These are phyloP conservation scores for Stichodactyla mertensii DNA, from an alignment of 64 coral and sea anemone species.

Conservation along the genomic window DNA sequence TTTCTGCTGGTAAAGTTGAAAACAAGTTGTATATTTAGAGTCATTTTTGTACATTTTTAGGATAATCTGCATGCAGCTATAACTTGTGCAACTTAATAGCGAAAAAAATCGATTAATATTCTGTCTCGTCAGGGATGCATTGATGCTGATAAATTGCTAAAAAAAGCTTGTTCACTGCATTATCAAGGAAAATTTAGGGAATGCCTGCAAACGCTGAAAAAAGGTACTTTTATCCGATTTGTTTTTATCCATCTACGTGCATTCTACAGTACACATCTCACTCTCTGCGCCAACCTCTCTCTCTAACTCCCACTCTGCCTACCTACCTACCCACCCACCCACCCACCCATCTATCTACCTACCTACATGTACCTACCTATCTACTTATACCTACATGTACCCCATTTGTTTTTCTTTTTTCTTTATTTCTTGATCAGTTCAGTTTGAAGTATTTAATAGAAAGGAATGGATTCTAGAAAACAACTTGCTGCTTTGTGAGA, in stretches of 20 bases:
- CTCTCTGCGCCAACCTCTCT: too few relatives aligned
- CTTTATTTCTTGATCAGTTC: conserved; percentile 51
- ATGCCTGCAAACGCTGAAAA: not conserved
- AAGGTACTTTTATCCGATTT: not conserved
- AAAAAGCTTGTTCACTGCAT: not conserved
- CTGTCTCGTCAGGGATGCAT: not conserved
- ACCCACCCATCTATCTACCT: too few relatives aligned
- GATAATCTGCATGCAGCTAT: not conserved
- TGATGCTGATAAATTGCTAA: not conserved
- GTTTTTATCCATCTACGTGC: too few relatives aligned
- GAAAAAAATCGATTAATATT: not conserved
- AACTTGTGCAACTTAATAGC: not conserved
- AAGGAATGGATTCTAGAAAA: conserved; percentile 77
- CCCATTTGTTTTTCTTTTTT: not conserved
- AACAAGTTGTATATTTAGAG: too few relatives aligned
- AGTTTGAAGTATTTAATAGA: conserved; percentile 58
- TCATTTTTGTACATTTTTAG: too few relatives aligned
- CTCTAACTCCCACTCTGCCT: too few relatives aligned
- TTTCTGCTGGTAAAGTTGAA: too few relatives aligned
- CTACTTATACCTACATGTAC: not conserved
- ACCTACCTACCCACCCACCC: too few relatives aligned
- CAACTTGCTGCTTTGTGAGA: conserved; percentile 47
- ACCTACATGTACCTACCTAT: not conserved
- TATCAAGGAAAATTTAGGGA: not conserved
- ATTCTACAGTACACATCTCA: too few relatives aligned